phyloP scores from a whole-genome alignment of 1,140 invertebrate genomes.

The Pygmarrhopalites habei region DNA sequence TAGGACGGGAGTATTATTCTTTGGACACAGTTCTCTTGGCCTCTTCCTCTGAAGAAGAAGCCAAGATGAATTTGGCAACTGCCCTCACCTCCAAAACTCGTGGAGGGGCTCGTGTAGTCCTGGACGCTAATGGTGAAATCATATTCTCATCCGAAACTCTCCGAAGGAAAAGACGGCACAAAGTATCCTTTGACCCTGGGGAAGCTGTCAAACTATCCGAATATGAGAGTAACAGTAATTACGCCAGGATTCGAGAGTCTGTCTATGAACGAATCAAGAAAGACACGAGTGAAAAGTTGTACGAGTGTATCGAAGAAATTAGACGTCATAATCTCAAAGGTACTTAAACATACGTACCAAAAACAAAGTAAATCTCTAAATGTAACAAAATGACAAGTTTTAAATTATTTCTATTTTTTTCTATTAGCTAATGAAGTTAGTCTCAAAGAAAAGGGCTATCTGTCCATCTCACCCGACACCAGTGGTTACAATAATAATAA shows the following conservation, averaged over 20 bases:
- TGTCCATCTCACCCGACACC: neutral
- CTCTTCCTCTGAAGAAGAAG: slow-evolving; percentile 33
- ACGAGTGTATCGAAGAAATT: slow-evolving; percentile 39
- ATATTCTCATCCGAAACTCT: slow-evolving; percentile 83
- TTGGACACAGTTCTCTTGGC: slow-evolving; percentile 38
- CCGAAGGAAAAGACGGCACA: slow-evolving; percentile 54
- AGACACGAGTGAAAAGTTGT: slow-evolving; percentile 36
- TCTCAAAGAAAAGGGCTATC: neutral
- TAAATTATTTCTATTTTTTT: no score
- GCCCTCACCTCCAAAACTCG: slow-evolving; percentile 16
- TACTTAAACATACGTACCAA: no score
- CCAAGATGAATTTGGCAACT: slow-evolving; percentile 16
- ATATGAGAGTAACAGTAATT: slow-evolving; percentile 28
- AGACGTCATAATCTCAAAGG: slow-evolving; percentile 36
- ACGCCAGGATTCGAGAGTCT: slow-evolving; percentile 32
- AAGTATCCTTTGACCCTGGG: slow-evolving; percentile 70
- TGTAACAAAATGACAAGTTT: no score
- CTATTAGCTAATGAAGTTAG: slow-evolving; percentile 24
- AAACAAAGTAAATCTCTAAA: no score
- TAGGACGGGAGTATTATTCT: slow-evolving; percentile 30
- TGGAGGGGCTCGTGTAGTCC: slow-evolving; percentile 60
- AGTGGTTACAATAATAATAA: neutral
- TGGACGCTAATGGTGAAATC: slow-evolving; percentile 81
- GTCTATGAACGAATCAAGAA: slow-evolving; percentile 34
- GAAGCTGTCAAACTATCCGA: slow-evolving; percentile 55